Evolutionary conservation across 2,888 invertebrate species (phyloP), one percentile per base, ranked within the genome.

Genomic region (Sarcophaga variegata): DNA sequence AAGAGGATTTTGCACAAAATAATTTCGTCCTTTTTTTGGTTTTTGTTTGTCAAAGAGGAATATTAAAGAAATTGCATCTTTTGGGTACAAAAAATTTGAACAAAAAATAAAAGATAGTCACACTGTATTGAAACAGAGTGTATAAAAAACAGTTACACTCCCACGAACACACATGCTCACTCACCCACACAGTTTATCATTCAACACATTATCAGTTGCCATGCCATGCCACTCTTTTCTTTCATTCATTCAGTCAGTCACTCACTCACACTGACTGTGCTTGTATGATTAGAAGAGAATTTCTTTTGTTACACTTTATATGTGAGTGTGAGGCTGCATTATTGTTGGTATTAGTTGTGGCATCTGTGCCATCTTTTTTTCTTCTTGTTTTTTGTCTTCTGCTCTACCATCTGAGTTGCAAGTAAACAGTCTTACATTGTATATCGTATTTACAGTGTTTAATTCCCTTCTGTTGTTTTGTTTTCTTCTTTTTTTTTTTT

Each of bases 11-110:
- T 62, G 54, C 49, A 70, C 20, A 64, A 37, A 37, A 37, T 10
- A 37, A 17, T 8, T 17, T 67, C 49, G 47, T 49, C 5, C 62
- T n/a, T 67, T 22, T 20, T 25, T 47, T 45, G 45, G 4, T 20
- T 20, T 47, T 45, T 64, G 4, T 20, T 20, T 66, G 25, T 60
- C 37, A 27, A 59, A 59, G n/a, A 27, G 20, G n/a, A 60, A 37
- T 17, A 72, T 12, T 60, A 54, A 70, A 72, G 27, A 81, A 71
- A 59, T 76, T 71, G 71, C 71, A 71, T 80, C 79, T 72, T 54
- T 66, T 66, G 72, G 70, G 70, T 70, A 70, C 59, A 66, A 6
- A 74, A 63, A 74, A 10, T 2, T 2, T 63, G 47, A 45, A 63
- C 25, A 66, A 66, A 37, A 37, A 37, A 1, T 5, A 5, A 5